A percentile compares a stretch with the other conserved stretches of the same genome.
Conservation (phyloP, 2,888 invertebrate species). For the Lamellibrachia columna region DNA sequence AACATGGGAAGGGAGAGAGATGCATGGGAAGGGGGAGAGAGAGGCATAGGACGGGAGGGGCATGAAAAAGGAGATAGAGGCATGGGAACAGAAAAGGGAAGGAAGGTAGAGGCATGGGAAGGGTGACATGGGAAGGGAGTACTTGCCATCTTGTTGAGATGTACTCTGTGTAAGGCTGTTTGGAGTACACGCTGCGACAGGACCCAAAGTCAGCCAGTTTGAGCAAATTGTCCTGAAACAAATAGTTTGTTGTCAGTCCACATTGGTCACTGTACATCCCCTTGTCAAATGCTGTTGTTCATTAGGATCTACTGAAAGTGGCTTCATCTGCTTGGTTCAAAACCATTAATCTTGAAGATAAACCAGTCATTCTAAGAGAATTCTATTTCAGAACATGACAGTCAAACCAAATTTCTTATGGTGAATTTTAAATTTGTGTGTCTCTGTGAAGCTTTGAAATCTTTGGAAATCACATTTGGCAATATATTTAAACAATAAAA, state of each 20-base stretch:
- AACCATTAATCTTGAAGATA: no score
- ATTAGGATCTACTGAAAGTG: no score
- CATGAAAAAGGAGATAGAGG: background rate
- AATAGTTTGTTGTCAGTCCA: background rate
- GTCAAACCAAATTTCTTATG: background rate
- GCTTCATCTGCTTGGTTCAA: no score
- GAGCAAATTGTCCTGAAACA: constrained; percentile 65
- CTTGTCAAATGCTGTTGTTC: no score
- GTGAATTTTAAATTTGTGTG: background rate
- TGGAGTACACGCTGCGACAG: constrained; percentile 71
- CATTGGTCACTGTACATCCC: no score
- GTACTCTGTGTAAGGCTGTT: constrained; percentile 76
- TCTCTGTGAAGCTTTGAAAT: no score
- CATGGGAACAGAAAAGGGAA: background rate
- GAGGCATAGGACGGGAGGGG: background rate
- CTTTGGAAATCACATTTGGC: no score
- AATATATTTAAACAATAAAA: no score
- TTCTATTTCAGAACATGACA: background rate
- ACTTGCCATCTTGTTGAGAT: constrained; percentile 77
- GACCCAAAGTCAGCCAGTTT: constrained; percentile 76
- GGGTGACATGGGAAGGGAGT: background rate
- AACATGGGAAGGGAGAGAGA: background rate
- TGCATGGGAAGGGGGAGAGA: background rate
- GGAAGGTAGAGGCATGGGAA: background rate
- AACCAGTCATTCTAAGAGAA: constrained; percentile 20